phyloP scores from a whole-genome alignment of 2,888 invertebrate genomes.

The Trachelus troglodyta region DNA sequence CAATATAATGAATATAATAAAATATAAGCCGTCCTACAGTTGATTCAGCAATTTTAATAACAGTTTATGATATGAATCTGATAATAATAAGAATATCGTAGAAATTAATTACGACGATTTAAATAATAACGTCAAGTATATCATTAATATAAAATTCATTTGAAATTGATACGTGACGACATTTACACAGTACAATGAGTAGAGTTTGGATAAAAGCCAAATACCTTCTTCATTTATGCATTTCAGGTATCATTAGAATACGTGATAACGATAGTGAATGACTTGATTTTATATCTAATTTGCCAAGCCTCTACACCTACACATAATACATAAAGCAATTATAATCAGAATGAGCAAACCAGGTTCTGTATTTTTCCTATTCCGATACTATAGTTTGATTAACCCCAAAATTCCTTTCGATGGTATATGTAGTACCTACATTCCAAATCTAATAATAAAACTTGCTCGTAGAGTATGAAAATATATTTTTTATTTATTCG shows the following conservation, averaged over 20 bases:
- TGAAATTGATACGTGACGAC: background rate
- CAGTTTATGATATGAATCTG: background rate
- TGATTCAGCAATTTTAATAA: background rate
- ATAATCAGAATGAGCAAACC: background rate
- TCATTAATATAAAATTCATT: background rate
- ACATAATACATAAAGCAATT: background rate
- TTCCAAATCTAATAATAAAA: background rate
- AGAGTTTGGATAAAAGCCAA: background rate
- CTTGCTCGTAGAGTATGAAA: background rate
- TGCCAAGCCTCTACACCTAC: background rate
- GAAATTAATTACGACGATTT: background rate
- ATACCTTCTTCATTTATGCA: background rate
- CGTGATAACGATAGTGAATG: background rate
- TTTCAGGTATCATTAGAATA: background rate
- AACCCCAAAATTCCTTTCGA: background rate
- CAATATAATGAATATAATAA: conserved; percentile 37
- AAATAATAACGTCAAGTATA: background rate
- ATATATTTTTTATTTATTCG: background rate
- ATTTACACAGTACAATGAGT: background rate
- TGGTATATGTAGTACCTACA: background rate
- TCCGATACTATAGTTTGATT: background rate
- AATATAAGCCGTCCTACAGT: background rate
- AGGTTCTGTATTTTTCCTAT: background rate
- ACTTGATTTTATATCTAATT: background rate
- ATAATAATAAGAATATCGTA: background rate